Percentiles rank a stretch among this genome's conserved stretches.
These are phyloP conservation scores for Oryzias javanicus DNA, from an alignment of 2,113 vertebrate genomes.

Conservation along the genomic window DNA sequence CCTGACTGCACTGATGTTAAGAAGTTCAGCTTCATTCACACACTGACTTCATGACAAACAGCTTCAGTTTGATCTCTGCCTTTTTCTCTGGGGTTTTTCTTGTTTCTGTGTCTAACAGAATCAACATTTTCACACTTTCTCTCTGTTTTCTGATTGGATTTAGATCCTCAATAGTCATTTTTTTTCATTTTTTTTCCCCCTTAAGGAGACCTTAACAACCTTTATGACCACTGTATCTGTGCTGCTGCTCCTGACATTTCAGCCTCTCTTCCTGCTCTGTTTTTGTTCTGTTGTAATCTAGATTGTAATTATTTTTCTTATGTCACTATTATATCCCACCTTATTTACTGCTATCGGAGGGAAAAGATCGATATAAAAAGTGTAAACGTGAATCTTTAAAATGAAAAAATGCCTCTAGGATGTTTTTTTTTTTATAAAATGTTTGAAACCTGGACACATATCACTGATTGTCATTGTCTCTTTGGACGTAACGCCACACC, in stretches of 20 bases:
- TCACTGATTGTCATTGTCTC: slow-evolving; percentile 18
- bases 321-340: slow-evolving; percentile 19
- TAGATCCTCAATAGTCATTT: too few species aligned
- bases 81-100: too few species aligned
- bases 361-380: slow-evolving; percentile 33
- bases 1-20: too few species aligned
- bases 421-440: slow-evolving; percentile 54
- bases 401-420: slow-evolving; percentile 28
- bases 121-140: too few species aligned
- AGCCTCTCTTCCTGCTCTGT: slow-evolving; percentile 16
- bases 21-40: too few species aligned
- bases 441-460: slow-evolving; percentile 46
- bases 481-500: slow-evolving; percentile 30
- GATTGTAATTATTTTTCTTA: slow-evolving; percentile 72
- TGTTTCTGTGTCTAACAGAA: too few species aligned
- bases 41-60: too few species aligned
- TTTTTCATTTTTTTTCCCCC: too few species aligned
- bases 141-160: too few species aligned
- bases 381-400: slow-evolving; percentile 69
- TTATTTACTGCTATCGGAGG: slow-evolving; percentile 53
- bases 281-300: slow-evolving; percentile 68
- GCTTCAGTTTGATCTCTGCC: too few species aligned
- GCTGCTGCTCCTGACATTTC: not conserved
- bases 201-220: too few species aligned
- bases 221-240: too few species aligned